phyloP scores from a whole-genome alignment of 2,113 vertebrate genomes.

The Oryctolagus cuniculus region DNA sequence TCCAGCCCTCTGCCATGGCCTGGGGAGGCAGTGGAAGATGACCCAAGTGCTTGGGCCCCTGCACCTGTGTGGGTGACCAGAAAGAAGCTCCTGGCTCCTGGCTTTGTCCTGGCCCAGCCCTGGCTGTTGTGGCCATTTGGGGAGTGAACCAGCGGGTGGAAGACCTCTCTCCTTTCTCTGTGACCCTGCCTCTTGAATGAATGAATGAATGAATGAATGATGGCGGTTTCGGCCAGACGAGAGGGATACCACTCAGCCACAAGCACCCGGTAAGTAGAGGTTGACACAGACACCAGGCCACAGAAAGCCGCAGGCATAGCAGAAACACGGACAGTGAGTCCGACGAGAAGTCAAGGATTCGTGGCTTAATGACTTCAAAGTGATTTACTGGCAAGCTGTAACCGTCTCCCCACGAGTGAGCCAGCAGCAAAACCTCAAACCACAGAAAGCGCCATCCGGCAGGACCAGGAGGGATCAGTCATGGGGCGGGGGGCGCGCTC shows the following conservation, averaged over 20 bases:
- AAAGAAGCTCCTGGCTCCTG: too few relatives aligned
- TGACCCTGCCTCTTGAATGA: background rate
- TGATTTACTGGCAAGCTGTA: background rate
- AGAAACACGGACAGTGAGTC: background rate
- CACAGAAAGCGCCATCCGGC: background rate
- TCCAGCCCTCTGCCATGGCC: too few relatives aligned
- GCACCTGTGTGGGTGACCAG: too few relatives aligned
- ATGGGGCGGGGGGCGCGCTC: too few relatives aligned
- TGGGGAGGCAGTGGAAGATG: too few relatives aligned
- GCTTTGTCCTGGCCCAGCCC: too few relatives aligned
- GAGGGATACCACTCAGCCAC: background rate
- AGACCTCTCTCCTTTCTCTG: too few relatives aligned
- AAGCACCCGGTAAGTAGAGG: background rate
- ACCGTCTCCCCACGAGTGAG: background rate
- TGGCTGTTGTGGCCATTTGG: too few relatives aligned
- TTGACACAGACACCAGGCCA: background rate
- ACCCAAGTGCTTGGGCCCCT: too few relatives aligned
- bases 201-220: background rate
- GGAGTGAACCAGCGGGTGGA: too few relatives aligned
- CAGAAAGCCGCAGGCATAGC: background rate
- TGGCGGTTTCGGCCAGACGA: background rate
- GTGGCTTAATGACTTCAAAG: background rate
- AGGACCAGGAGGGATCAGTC: background rate
- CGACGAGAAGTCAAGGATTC: background rate
- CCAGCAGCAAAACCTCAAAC: background rate